A percentile compares a stretch with the other conserved stretches of the same genome.
phyloP scores from a whole-genome alignment of 1,140 invertebrate species.

The Thalassaphorura encarpata region DNA sequence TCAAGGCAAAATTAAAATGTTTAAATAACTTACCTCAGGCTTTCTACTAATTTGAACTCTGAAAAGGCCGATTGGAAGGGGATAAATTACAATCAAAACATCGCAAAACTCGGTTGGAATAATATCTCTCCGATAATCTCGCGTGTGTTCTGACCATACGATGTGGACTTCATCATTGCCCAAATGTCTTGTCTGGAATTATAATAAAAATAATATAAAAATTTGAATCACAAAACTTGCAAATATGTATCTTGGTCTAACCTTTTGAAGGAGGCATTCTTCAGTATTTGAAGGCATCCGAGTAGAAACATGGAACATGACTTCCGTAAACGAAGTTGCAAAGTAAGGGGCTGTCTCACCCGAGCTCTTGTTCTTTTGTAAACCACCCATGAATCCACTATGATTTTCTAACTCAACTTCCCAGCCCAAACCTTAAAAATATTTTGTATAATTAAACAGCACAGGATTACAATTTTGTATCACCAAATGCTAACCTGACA shows the following conservation, averaged over 20 bases:
- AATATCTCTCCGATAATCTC: constrained; percentile 91
- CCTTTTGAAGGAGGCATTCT: constrained; percentile 82
- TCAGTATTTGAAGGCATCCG: constrained; percentile 78
- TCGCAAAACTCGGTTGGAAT: constrained; percentile 99
- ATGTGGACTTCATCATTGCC: constrained; percentile 99
- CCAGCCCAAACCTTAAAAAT: constrained; percentile 44
- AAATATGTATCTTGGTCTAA: constrained; percentile 75
- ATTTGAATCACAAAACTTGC: constrained; percentile 55
- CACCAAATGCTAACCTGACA: constrained; percentile 57
- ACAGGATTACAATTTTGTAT: constrained; percentile 6
- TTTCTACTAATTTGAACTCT: constrained; percentile 75
- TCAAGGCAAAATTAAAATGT: not conserved
- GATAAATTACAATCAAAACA: constrained; percentile 95
- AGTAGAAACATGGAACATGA: constrained; percentile 94
- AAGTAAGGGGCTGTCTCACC: constrained; percentile 91
- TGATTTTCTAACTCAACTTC: constrained; percentile 75
- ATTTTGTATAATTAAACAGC: not conserved
- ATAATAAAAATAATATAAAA: not conserved
- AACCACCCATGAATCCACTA: constrained; percentile 89
- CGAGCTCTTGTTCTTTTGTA: constrained; percentile 80
- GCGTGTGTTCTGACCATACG: constrained; percentile 94
- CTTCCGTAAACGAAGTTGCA: constrained; percentile 74
- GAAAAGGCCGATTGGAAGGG: constrained; percentile 66
- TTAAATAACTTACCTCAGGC: constrained; percentile 61
- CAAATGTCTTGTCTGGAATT: constrained; percentile 70